phyloP scores from a whole-genome alignment of 1,140 invertebrate genomes.

The Polyergus mexicanus region DNA sequence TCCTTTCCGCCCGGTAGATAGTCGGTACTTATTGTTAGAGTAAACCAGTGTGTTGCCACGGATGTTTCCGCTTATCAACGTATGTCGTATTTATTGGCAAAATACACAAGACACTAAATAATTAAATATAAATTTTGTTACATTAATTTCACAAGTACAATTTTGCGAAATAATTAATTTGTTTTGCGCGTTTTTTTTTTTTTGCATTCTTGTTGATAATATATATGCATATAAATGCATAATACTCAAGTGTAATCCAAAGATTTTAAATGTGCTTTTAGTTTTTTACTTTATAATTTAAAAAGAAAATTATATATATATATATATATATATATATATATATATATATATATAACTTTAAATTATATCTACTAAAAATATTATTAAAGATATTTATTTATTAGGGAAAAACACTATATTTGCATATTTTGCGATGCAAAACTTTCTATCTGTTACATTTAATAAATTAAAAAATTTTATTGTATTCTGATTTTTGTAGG shows the following conservation, averaged over 20 bases:
- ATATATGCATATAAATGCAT: no score
- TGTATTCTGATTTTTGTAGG: neutral
- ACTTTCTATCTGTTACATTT: neutral
- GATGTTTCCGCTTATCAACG: constrained; percentile 41
- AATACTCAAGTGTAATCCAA: neutral
- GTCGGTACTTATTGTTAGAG: no score
- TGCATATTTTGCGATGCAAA: neutral
- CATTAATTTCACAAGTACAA: neutral
- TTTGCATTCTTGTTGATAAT: neutral
- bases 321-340: no score
- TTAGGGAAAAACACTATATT: neutral
- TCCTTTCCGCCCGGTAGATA: constrained; percentile 37
- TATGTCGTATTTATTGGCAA: constrained; percentile 2
- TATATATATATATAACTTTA: no score
- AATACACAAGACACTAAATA: neutral
- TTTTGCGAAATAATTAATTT: neutral
- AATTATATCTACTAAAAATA: no score
- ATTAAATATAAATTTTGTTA: neutral
- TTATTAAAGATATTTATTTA: neutral
- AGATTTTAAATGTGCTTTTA: neutral
- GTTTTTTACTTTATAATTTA: neutral
- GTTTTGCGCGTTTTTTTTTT: neutral
- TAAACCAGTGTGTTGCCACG: constrained; percentile 63
- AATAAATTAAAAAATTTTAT: neutral
- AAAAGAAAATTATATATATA: neutral